Conservation (phyloP, 2,888 invertebrate genomes). For the Agrotis ipsilon region DNA sequence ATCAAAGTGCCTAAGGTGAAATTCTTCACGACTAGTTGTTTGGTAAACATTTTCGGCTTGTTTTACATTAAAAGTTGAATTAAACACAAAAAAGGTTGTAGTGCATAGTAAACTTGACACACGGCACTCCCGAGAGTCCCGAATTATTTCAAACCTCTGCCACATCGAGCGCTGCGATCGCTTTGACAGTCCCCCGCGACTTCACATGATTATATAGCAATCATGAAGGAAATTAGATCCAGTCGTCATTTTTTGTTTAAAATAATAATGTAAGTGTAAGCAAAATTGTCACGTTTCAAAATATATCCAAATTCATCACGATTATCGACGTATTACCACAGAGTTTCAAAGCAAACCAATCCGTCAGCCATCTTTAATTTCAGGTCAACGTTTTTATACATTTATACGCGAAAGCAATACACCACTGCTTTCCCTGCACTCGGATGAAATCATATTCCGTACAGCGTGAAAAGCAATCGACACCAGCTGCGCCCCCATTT, state of each 20-base stretch:
- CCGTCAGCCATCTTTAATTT: constrained; percentile 52
- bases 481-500: constrained; percentile 59
- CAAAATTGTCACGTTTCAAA: constrained; percentile 26
- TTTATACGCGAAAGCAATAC: constrained; percentile 72
- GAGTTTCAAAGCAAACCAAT: constrained; percentile 33
- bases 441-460: constrained; percentile 82
- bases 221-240: constrained; percentile 36
- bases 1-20: too few relatives aligned
- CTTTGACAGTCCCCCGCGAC: too few relatives aligned
- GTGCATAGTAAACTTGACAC: too few relatives aligned
- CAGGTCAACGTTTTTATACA: constrained; percentile 54
- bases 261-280: constrained; percentile 22
- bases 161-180: too few relatives aligned
- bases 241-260: constrained; percentile 23
- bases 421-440: constrained; percentile 79
- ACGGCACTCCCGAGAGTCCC: too few relatives aligned
- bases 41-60: too few relatives aligned
- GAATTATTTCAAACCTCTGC: too few relatives aligned
- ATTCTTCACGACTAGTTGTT: too few relatives aligned
- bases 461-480: constrained; percentile 80
- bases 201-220: constrained; percentile 1
- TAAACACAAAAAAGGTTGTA: too few relatives aligned
- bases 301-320: constrained; percentile 32
- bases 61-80: too few relatives aligned
- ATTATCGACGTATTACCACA: constrained; percentile 28